Percentiles rank a stretch among this genome's conserved stretches.
Evolutionary conservation across 2,797 vertebrate species (phyloP).

Genomic region (Neosilurus mollespiculum): DNA sequence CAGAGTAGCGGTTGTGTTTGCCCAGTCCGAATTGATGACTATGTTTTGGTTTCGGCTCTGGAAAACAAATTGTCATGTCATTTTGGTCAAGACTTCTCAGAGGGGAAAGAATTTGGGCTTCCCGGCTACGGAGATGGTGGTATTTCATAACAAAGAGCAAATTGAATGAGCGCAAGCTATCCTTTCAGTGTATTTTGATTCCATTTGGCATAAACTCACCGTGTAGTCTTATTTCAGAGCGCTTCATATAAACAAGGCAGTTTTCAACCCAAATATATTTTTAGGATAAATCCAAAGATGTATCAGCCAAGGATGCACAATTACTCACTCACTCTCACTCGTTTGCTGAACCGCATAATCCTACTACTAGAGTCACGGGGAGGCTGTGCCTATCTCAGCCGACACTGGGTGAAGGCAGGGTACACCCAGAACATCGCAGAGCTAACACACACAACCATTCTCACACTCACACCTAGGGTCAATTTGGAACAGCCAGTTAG

Average conservation of each 20-base stretch:
- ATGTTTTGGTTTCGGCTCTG: constrained; percentile 37
- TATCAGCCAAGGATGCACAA: background rate
- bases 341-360: too few relatives aligned
- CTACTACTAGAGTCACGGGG: too few relatives aligned
- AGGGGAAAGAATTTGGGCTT: constrained; percentile 38
- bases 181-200: constrained; percentile 13
- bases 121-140: constrained; percentile 11
- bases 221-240: background rate
- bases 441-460: too few relatives aligned
- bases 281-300: constrained; percentile 1
- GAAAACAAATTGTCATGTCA: constrained; percentile 46
- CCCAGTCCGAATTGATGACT: constrained; percentile 36
- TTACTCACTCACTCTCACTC: background rate
- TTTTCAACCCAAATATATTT: constrained; percentile 22
- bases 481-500: too few relatives aligned
- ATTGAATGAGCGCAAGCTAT: background rate
- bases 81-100: constrained; percentile 38
- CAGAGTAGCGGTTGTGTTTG: constrained; percentile 39
- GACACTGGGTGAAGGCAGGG: too few relatives aligned
- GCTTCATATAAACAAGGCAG: constrained; percentile 7
- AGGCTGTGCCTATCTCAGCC: too few relatives aligned
- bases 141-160: constrained; percentile 40
- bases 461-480: too few relatives aligned
- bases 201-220: constrained; percentile 14
- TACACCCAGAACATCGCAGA: too few relatives aligned